Evolutionary conservation across 92 coral and sea anemone genomes (phyloP).

Genomic region (Muricea muricata): DNA sequence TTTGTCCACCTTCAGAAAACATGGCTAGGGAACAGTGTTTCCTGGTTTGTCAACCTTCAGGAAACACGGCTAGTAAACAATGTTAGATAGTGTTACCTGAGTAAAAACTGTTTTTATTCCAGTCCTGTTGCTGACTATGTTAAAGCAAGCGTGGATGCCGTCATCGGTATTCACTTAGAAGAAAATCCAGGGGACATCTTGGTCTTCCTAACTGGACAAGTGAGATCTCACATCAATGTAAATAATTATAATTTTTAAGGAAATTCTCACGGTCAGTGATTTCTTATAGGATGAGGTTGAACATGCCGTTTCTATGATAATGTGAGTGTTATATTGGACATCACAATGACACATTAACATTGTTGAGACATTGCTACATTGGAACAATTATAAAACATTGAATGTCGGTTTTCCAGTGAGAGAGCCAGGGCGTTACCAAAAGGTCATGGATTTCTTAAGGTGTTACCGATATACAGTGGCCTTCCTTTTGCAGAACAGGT

Average conservation of each 20-base stretch:
- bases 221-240: constrained; percentile 2
- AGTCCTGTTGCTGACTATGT: constrained; percentile 95
- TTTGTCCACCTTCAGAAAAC: too few species aligned
- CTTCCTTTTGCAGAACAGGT: constrained; percentile 97
- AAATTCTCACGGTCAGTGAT: neutral
- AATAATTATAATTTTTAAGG: too few species aligned
- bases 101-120: neutral
- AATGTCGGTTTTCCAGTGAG: constrained; percentile 60
- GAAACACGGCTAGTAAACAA: too few species aligned
- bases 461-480: constrained; percentile 98
- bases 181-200: constrained; percentile 94
- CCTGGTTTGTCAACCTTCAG: too few species aligned
- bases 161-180: constrained; percentile 93
- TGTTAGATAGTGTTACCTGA: too few species aligned
- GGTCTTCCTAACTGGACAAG: constrained; percentile 98
- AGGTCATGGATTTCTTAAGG: constrained; percentile 88
- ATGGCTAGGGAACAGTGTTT: too few species aligned
- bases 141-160: constrained; percentile 90
- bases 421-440: constrained; percentile 86
- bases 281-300: constrained; percentile 88
- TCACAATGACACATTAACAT: neutral
- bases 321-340: constrained; percentile 62
- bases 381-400: neutral
- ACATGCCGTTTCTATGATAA: constrained; percentile 77
- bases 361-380: neutral